phyloP scores from a whole-genome alignment of 1,140 invertebrate species.

The Hesperophylax magnus region DNA sequence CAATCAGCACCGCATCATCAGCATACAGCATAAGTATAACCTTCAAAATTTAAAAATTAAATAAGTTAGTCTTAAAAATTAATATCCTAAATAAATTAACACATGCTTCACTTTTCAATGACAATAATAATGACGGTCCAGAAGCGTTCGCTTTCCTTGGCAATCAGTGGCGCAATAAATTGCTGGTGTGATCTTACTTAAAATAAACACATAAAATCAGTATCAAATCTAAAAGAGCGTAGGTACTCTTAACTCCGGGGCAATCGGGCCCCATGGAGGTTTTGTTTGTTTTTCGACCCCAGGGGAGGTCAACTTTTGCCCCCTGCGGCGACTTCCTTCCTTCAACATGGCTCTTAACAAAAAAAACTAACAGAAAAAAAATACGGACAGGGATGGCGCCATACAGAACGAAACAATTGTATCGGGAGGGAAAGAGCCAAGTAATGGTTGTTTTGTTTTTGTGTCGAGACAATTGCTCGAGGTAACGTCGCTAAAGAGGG shows the following conservation, averaged over 20 bases:
- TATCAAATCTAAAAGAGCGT: not conserved
- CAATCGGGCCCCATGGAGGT: slow-evolving; percentile 40
- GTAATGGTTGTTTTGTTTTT: not conserved
- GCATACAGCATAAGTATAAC: too few relatives aligned
- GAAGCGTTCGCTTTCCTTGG: too few relatives aligned
- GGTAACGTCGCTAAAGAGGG: slow-evolving; percentile 8
- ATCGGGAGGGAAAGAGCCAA: slow-evolving; percentile 16
- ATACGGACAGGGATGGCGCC: slow-evolving; percentile 35
- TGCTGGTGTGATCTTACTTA: not conserved
- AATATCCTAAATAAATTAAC: too few relatives aligned
- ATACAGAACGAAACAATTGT: slow-evolving; percentile 10
- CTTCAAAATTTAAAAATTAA: too few relatives aligned
- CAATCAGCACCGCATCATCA: too few relatives aligned
- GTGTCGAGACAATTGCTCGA: slow-evolving; percentile 29
- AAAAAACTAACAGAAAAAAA: slow-evolving; percentile 29
- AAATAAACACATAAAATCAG: slow-evolving; percentile 35
- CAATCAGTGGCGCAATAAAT: not conserved
- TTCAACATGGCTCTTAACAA: slow-evolving; percentile 60
- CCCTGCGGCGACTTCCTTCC: slow-evolving; percentile 57
- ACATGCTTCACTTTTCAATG: too few relatives aligned
- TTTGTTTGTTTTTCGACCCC: slow-evolving; percentile 57
- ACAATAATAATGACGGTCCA: too few relatives aligned
- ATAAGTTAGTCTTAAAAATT: too few relatives aligned
- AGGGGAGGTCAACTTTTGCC: slow-evolving; percentile 54
- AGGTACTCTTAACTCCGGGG: slow-evolving; percentile 1